phyloP scores from a whole-genome alignment of 2,797 vertebrate species.

The Pygocentrus nattereri region DNA sequence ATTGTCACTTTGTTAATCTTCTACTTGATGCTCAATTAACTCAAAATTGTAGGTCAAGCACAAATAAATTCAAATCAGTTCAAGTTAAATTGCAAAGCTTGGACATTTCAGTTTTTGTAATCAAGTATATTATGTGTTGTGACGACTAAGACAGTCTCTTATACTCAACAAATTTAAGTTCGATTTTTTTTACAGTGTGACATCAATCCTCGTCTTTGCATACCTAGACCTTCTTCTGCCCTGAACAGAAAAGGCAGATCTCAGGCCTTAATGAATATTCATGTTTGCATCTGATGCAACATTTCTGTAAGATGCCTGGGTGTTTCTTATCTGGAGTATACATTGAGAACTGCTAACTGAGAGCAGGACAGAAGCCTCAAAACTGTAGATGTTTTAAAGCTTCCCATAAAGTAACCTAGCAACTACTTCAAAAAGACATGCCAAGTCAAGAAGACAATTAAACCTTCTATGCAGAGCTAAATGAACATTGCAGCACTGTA shows the following conservation, averaged over 20 bases:
- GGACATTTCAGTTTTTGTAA: no score
- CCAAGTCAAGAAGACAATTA: conserved; percentile 6
- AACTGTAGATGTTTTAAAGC: neutral
- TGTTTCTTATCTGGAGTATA: neutral
- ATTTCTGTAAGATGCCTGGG: neutral
- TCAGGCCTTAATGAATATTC: neutral
- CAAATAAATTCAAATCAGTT: no score
- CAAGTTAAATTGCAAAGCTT: no score
- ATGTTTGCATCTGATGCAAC: neutral
- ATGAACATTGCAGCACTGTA: neutral
- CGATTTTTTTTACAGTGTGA: no score
- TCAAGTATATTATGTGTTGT: no score
- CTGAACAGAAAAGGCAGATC: neutral
- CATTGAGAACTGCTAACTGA: neutral
- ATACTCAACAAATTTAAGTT: no score
- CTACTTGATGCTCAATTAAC: no score
- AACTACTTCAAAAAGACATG: conserved; percentile 1
- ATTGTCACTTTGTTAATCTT: no score
- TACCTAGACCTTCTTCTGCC: neutral
- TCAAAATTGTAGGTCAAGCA: no score
- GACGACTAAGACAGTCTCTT: no score
- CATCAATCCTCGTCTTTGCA: neutral
- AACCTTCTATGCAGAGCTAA: neutral
- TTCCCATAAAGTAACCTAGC: conserved; percentile 26
- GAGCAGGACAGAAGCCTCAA: neutral